Base-by-base conservation (phyloP, 2,113 vertebrate species). In the Tenrec ecaudatus region DNA sequence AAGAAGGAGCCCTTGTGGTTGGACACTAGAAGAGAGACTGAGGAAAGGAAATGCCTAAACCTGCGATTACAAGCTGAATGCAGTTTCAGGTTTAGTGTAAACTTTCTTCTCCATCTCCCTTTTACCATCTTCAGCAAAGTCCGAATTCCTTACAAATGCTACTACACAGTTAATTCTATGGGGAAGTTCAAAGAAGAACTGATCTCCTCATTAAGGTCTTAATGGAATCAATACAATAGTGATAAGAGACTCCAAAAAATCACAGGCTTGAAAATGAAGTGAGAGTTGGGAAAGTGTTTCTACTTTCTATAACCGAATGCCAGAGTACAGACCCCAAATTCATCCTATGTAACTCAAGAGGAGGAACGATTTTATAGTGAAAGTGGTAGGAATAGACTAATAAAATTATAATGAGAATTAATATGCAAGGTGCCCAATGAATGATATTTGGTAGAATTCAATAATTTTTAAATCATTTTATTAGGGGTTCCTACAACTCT, bases 401-500 rank as follows among this genome's bases (percentile, higher is more conserved):
- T 78, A 58, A 10, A 78, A 77, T 20, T 62, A 16, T 11, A 89
- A 29, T 62, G 43, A 27, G 58, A 47, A 43, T 36, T 71, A 60
- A 36, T 75, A 53, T 19, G 60, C 38, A 64, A 6, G 25, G 47
- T 86, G 58, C 25, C 58, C 89, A 58, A 38, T 86, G 17, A 79
- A 77, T 31, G 47, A 75, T 57, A 36, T 89, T 14, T 31, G 36
- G 62, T 62, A 90, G n/a, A 92, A 86, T 82, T 88, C 69, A 68
- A 20, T 69, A 58, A 47, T 83, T n/a, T n/a, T n/a, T n/a, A n/a
- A n/a, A n/a, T n/a, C n/a, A n/a, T n/a, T n/a, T n/a, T n/a, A n/a
- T n/a, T n/a, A n/a, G n/a, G n/a, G n/a, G n/a, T n/a, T n/a, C n/a
- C n/a, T n/a, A n/a, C n/a, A n/a, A n/a, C n/a, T n/a, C n/a, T n/a